Conservation (phyloP, 2,888 invertebrate species). For the Xanthia icteritia region DNA sequence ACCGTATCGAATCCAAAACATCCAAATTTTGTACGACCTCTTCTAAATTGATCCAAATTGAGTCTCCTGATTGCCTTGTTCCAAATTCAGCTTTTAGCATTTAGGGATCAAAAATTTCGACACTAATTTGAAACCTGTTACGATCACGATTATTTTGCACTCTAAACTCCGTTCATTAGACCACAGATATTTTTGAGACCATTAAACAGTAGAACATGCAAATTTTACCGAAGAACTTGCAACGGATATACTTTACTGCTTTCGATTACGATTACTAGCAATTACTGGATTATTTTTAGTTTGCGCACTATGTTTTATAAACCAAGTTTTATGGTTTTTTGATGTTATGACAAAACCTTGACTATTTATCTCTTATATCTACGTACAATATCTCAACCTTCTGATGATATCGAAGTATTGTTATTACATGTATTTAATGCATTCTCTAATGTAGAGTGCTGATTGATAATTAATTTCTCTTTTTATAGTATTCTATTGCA, state of each 20-base stretch:
- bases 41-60: slow-evolving; percentile 40
- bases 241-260: slow-evolving; percentile 70
- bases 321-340: background rate
- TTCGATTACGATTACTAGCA: slow-evolving; percentile 69
- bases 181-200: slow-evolving; percentile 48
- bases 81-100: slow-evolving; percentile 19
- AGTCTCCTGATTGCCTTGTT: slow-evolving; percentile 34
- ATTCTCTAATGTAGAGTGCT: background rate
- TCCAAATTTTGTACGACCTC: slow-evolving; percentile 20
- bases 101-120: slow-evolving; percentile 23
- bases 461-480: slow-evolving; percentile 14
- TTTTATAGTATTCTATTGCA: background rate
- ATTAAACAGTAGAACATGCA: slow-evolving; percentile 51
- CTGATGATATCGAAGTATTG: background rate
- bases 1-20: background rate
- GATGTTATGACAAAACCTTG: background rate
- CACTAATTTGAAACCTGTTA: slow-evolving; percentile 55
- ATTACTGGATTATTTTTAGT: slow-evolving; percentile 59
- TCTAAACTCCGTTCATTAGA: slow-evolving; percentile 53
- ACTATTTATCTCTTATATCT: too few species aligned
- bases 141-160: slow-evolving; percentile 42
- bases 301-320: slow-evolving; percentile 1
- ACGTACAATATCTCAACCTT: background rate
- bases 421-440: background rate
- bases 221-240: slow-evolving; percentile 65